Percentiles rank a stretch among this genome's conserved stretches.
phyloP scores from a whole-genome alignment of 2,888 invertebrate genomes.

The Phengaris alcon region DNA sequence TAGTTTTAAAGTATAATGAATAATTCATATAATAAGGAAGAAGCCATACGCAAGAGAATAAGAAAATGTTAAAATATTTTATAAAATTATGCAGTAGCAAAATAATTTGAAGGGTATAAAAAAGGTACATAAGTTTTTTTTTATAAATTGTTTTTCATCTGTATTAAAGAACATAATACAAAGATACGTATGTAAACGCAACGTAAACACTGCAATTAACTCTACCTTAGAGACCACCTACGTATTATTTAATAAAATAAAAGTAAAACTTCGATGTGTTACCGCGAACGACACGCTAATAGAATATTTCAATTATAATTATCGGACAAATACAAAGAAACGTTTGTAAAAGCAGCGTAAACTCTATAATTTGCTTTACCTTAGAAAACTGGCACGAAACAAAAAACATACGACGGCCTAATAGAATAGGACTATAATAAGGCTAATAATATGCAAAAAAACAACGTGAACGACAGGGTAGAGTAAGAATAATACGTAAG shows the following conservation, averaged over 20 bases:
- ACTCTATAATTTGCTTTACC: conserved; percentile 31
- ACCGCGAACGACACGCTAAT: conserved; percentile 16
- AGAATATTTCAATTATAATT: conserved; percentile 23
- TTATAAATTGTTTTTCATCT: neutral
- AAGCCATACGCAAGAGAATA: too few species aligned
- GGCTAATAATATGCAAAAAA: neutral
- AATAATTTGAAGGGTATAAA: neutral
- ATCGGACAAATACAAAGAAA: conserved; percentile 6
- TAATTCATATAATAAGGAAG: too few species aligned
- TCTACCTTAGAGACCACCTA: neutral
- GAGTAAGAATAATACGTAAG: neutral
- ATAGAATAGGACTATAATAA: neutral
- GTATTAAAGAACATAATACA: neutral
- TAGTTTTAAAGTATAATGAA: neutral
- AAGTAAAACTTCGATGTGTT: neutral
- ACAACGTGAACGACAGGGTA: too few species aligned
- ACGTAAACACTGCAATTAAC: neutral
- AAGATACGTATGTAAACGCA: neutral
- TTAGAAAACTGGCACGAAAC: neutral
- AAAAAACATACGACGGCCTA: neutral
- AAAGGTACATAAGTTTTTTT: neutral
- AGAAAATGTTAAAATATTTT: neutral
- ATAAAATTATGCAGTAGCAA: neutral
- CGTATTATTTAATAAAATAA: conserved; percentile 5
- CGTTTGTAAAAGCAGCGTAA: conserved; percentile 29